phyloP scores from a whole-genome alignment of 1,140 invertebrate genomes.

The Matsumurasca onukii region DNA sequence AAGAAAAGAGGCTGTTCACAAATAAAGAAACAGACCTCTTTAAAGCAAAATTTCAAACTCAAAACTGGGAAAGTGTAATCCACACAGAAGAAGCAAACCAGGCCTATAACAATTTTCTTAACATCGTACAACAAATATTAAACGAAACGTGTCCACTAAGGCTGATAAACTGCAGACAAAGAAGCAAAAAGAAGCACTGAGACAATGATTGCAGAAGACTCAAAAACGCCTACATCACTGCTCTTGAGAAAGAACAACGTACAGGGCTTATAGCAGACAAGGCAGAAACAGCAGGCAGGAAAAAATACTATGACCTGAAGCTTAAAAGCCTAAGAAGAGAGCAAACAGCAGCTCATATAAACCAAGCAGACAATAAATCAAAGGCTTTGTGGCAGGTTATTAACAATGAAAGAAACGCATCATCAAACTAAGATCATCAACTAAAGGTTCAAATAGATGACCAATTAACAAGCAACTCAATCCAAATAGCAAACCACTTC shows the following conservation, averaged over 20 bases:
- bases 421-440: no score
- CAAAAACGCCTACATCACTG: neutral
- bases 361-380: neutral
- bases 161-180: neutral
- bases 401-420: no score
- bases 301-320: neutral
- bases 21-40: no score
- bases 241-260: neutral
- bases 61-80: no score
- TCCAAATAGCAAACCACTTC: no score
- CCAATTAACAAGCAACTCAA: no score
- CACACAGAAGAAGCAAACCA: no score
- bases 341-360: neutral
- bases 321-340: neutral
- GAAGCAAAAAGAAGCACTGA: neutral
- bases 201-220: neutral
- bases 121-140: neutral
- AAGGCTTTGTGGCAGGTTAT: neutral
- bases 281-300: neutral
- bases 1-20: no score
- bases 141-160: neutral
- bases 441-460: no score
- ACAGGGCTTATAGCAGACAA: neutral
- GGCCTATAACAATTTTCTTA: neutral
- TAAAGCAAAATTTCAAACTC: no score